Percentiles rank a stretch among this genome's conserved stretches.
Conservation (phyloP, 30 jellyfish, hydroid and myxozoan genomes). For the Hydractinia echinata region DNA sequence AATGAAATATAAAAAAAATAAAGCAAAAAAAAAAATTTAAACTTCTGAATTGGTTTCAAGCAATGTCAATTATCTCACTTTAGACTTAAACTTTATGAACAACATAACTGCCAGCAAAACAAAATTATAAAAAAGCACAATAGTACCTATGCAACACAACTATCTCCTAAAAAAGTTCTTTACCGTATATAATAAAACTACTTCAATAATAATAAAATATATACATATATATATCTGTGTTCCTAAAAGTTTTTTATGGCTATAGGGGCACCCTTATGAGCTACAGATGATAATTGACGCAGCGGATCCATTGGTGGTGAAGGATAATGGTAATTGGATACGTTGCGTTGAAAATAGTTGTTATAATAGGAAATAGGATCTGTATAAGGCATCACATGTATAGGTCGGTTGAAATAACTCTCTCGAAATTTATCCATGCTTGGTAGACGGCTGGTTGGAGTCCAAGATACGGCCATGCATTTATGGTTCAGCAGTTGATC, state of each 20-base stretch:
- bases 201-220: no score
- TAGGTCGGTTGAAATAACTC: constrained; percentile 11
- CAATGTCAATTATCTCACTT: no score
- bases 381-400: constrained; percentile 26
- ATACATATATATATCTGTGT: neutral
- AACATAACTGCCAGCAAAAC: no score
- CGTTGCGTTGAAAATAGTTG: neutral
- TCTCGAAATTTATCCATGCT: constrained; percentile 14
- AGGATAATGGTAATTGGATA: constrained; percentile 1
- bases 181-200: no score
- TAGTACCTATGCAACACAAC: no score
- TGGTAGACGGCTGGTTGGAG: constrained; percentile 26
- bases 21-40: no score
- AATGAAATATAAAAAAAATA: no score
- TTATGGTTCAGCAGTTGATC: constrained; percentile 22
- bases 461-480: constrained; percentile 14
- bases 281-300: constrained; percentile 7
- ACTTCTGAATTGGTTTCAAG: no score
- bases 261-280: constrained; percentile 21
- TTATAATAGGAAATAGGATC: constrained; percentile 17
- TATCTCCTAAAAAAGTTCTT: no score
- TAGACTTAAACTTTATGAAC: no score
- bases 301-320: constrained; percentile 43
- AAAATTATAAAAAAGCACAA: no score
- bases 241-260: constrained; percentile 5